Conservation (phyloP, 2,888 invertebrate species). For the Cremastinae sp. region DNA sequence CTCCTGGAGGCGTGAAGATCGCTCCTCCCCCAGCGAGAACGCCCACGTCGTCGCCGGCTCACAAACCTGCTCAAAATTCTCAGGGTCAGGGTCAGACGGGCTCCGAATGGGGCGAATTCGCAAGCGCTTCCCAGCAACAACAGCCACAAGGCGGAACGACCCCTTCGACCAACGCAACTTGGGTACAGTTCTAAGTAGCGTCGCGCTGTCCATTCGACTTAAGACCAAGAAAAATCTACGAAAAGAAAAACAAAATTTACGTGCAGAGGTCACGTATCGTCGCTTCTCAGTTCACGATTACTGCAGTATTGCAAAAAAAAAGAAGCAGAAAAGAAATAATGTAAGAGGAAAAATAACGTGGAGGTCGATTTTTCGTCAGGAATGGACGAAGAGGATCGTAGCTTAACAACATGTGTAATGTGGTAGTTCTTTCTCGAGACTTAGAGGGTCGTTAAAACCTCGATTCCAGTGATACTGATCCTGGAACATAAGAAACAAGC, state of each 20-base stretch:
- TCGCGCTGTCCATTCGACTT: slow-evolving; percentile 35
- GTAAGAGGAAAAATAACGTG: slow-evolving; percentile 43
- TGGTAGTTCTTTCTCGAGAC: slow-evolving; percentile 23
- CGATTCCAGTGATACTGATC: slow-evolving; percentile 14
- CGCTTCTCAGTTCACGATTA: slow-evolving; percentile 46
- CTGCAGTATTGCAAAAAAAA: slow-evolving; percentile 27
- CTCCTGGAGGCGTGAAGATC: slow-evolving; percentile 88
- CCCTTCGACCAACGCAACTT: slow-evolving; percentile 76
- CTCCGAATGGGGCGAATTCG: slow-evolving; percentile 91
- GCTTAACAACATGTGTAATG: slow-evolving; percentile 37
- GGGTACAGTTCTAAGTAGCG: slow-evolving; percentile 79
- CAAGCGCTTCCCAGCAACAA: slow-evolving; percentile 79
- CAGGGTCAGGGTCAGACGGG: slow-evolving; percentile 78
- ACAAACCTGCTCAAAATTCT: slow-evolving; percentile 83
- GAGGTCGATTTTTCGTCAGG: neutral
- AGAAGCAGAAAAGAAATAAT: slow-evolving; percentile 14
- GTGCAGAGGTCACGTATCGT: slow-evolving; percentile 45
- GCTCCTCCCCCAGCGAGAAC: slow-evolving; percentile 87
- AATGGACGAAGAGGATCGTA: slow-evolving; percentile 17
- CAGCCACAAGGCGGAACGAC: slow-evolving; percentile 65
- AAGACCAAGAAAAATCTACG: slow-evolving; percentile 5
- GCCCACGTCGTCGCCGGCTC: slow-evolving; percentile 88
- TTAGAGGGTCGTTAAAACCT: slow-evolving; percentile 40
- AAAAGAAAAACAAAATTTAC: slow-evolving; percentile 30
- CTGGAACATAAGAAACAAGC: neutral